These are phyloP conservation scores for Alces alces DNA, from an alignment of 2,113 vertebrate species.

Conservation along the genomic window DNA sequence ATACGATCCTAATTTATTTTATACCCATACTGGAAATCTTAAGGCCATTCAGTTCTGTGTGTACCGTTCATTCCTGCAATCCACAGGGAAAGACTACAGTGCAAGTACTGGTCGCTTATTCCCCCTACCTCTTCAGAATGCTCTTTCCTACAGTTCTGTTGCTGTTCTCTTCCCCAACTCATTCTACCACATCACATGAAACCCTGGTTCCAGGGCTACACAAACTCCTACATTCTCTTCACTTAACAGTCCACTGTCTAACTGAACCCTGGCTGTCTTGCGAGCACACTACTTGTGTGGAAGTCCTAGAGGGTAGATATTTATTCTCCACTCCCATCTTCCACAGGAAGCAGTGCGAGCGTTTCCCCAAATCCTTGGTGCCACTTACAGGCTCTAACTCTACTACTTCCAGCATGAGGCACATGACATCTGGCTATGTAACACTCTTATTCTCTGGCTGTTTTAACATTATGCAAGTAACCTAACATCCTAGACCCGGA, in stretches of 20 bases:
- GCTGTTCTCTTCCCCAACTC: not conserved
- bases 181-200: not conserved
- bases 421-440: no score
- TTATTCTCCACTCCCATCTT: not conserved
- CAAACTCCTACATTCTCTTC: not conserved
- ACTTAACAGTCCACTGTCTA: not conserved
- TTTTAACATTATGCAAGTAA: not conserved
- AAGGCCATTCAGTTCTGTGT: not conserved
- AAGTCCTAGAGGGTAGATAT: not conserved
- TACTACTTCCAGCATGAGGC: not conserved
- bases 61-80: not conserved
- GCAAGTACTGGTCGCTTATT: not conserved
- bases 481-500: not conserved
- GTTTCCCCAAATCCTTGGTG: not conserved
- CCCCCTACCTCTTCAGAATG: not conserved
- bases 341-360: not conserved
- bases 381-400: not conserved
- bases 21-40: not conserved
- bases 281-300: not conserved
- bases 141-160: not conserved
- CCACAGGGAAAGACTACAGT: not conserved
- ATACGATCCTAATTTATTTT: not conserved
- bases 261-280: not conserved
- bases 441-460: not conserved
- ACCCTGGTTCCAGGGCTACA: not conserved